These are phyloP conservation scores for Oscheius onirici DNA, from an alignment of 2,888 invertebrate species.

Conservation along the genomic window DNA sequence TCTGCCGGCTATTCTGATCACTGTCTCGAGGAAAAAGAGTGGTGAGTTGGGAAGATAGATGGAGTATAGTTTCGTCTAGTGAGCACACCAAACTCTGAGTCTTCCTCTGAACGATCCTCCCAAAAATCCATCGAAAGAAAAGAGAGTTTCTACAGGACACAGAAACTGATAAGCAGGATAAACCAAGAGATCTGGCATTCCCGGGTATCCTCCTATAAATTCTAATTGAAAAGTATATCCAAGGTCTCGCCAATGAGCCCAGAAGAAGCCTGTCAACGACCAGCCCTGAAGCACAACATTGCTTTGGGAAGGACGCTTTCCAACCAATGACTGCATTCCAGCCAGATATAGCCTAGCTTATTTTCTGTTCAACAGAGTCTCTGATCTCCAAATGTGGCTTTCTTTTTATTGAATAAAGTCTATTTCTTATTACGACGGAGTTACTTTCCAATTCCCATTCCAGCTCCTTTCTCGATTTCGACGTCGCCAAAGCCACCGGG, in stretches of 20 bases:
- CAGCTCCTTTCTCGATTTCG: constrained; percentile 59
- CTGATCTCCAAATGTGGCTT: constrained; percentile 9
- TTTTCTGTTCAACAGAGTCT: constrained; percentile 3
- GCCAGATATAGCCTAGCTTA: not conserved
- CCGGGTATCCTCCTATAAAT: not conserved
- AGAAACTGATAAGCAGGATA: constrained; percentile 31
- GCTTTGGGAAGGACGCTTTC: constrained; percentile 43
- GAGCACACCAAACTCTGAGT: constrained; percentile 29
- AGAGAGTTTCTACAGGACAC: constrained; percentile 60
- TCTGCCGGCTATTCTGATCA: constrained; percentile 61
- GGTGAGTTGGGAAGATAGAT: constrained; percentile 2
- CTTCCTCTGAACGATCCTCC: constrained; percentile 53
- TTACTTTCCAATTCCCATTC: constrained; percentile 64
- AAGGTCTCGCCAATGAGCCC: constrained; percentile 32
- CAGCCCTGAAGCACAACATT: constrained; percentile 42
- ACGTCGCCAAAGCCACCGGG: constrained; percentile 61
- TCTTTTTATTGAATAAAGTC: not conserved
- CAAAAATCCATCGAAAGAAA: constrained; percentile 57
- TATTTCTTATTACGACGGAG: not conserved
- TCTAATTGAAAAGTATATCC: not conserved
- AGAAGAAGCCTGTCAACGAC: constrained; percentile 32
- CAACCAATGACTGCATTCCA: constrained; percentile 24
- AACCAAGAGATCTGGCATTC: constrained; percentile 37
- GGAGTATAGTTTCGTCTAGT: constrained; percentile 3
- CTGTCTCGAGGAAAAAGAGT: constrained; percentile 27